Percentiles rank a stretch among this genome's conserved stretches.
phyloP scores from a whole-genome alignment of 2,113 vertebrate genomes.

The Lynx canadensis region DNA sequence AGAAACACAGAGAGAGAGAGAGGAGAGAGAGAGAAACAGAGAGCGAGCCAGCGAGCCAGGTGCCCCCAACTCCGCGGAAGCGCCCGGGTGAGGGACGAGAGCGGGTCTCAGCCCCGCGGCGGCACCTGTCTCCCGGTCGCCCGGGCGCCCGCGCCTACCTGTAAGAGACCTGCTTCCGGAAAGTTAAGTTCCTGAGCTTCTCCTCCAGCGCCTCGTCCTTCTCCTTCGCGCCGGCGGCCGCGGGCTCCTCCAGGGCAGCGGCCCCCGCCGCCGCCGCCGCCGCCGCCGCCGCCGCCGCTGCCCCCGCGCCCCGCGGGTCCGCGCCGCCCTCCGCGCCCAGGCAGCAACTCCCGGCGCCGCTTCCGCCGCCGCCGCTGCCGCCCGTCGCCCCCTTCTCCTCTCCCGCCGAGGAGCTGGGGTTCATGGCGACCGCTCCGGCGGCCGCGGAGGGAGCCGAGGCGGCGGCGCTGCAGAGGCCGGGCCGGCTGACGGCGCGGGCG shows the following conservation, averaged over 20 bases:
- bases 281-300: constrained; percentile 70
- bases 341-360: constrained; percentile 83
- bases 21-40: too few relatives aligned
- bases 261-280: constrained; percentile 71
- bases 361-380: constrained; percentile 79
- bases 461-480: constrained; percentile 51
- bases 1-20: not conserved
- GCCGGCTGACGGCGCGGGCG: constrained; percentile 35
- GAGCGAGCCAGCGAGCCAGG: not conserved
- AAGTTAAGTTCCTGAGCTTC: constrained; percentile 91
- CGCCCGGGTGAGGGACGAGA: not conserved
- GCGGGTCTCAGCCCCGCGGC: not conserved
- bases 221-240: constrained; percentile 77
- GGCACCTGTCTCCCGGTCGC: constrained; percentile 21
- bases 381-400: constrained; percentile 81
- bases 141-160: constrained; percentile 85
- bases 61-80: not conserved
- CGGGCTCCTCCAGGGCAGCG: constrained; percentile 82
- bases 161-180: constrained; percentile 94
- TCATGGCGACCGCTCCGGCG: constrained; percentile 77
- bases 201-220: constrained; percentile 91
- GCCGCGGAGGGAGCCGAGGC: constrained; percentile 54
- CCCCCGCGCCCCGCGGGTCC: constrained; percentile 78
- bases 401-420: constrained; percentile 77
- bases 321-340: constrained; percentile 85